Base-by-base conservation (phyloP, 2,888 invertebrate species). In the Xanthia togata region DNA sequence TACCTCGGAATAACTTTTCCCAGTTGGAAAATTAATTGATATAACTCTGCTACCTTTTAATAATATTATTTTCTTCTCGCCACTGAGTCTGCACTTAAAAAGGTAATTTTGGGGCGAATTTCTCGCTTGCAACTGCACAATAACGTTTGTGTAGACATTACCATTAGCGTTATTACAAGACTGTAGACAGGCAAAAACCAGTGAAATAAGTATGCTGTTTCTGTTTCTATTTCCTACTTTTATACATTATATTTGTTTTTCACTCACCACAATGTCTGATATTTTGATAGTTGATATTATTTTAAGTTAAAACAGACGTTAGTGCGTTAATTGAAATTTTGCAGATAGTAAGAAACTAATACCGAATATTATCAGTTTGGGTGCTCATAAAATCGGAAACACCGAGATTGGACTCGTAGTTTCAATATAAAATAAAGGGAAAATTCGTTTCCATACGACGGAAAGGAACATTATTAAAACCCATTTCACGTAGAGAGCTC, bases 11-110 rank as follows among this genome's bases (percentile, higher is more conserved):
- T 87, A 91, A 89, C 79, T 89, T 90, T 89, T 79, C 73, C 80
- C 69, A 80, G 82, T 78, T 80, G 82, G 83, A 78, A 85, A 89
- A 89, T 89, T 93, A 92, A 93, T 93, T 92, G 89, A 89, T 89
- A 88, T 84, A 76, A 81, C 81, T 87, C 76, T 75, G 76, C 79
- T 76, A 81, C 74, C 84, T 72, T 83, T 70, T 53, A 78, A 67
- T 68, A 65, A 77, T 80, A 71, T 75, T 75, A 82, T 82, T 76
- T 84, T 73, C 67, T 71, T 62, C 64, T 44, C 67, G 65, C 63
- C 69, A 50, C 72, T 44, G 69, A 79, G 63, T 86, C 53, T 63
- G 62, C 74, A 76, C 71, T 81, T 85, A 79, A 81, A 77, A 76
- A 65, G 78, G 73, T 68, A 80, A 68, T 87, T 86, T 77, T 64